phyloP scores from a whole-genome alignment of 2,113 vertebrate genomes.

The Mustelus asterias region DNA sequence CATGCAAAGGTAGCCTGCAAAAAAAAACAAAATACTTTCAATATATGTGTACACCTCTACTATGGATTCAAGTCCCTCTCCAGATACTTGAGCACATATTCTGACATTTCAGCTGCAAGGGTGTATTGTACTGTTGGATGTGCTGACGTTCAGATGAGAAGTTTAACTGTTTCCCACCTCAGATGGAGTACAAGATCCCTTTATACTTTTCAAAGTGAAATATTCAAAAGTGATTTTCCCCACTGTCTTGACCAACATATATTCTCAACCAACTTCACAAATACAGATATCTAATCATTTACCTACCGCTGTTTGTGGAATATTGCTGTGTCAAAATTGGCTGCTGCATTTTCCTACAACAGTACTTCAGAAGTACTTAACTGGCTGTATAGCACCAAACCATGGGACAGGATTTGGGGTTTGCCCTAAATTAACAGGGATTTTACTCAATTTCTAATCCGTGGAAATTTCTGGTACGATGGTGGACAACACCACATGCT shows the following conservation, averaged over 20 bases:
- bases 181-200: background rate
- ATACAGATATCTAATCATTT: background rate
- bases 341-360: background rate
- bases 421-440: background rate
- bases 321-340: background rate
- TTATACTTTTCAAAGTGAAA: background rate
- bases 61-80: background rate
- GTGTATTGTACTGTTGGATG: background rate
- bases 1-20: constrained; percentile 60
- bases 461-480: background rate
- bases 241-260: background rate
- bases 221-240: background rate
- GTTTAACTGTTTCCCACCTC: background rate
- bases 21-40: constrained; percentile 26
- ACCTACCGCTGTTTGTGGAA: background rate
- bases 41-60: background rate
- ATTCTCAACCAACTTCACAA: background rate
- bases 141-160: background rate
- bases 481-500: background rate
- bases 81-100: background rate
- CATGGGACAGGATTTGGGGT: background rate
- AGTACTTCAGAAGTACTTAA: background rate
- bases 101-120: background rate
- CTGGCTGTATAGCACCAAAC: background rate
- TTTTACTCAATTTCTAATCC: background rate